Conservation (phyloP, 2,888 invertebrate species). For the Lasioglossum oenotherae region DNA sequence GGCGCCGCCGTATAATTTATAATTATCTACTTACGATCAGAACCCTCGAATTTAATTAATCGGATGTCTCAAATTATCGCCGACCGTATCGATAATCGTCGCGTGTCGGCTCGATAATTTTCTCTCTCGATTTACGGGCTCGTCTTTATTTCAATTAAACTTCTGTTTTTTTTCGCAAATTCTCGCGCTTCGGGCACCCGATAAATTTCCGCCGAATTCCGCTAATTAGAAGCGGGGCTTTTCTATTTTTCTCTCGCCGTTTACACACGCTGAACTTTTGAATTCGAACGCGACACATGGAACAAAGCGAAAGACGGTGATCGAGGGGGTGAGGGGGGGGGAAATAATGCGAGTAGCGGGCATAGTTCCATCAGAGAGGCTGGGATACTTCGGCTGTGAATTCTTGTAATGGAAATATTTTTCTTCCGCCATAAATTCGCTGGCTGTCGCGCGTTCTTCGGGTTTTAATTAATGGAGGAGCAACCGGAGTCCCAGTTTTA, state of each 20-base stretch:
- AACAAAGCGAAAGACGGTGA: too few relatives aligned
- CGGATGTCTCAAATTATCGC: neutral
- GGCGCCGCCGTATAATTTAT: neutral
- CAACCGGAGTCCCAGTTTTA: neutral
- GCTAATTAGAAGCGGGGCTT: conserved; percentile 1
- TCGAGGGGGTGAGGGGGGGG: neutral
- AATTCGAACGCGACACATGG: neutral
- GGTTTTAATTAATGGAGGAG: neutral
- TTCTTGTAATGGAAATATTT: neutral
- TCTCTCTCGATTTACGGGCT: neutral
- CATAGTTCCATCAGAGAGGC: neutral
- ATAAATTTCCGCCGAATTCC: neutral
- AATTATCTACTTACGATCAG: conserved; percentile 27
- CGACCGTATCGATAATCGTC: conserved; percentile 17
- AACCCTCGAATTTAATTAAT: conserved; percentile 22
- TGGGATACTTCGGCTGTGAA: neutral
- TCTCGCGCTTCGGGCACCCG: neutral
- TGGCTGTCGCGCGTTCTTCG: neutral
- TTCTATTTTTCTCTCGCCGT: neutral
- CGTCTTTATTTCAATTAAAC: neutral
- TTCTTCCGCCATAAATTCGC: neutral
- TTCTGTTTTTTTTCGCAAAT: neutral
- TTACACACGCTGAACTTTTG: neutral
- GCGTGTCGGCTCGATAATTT: neutral
- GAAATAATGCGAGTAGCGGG: neutral